A percentile compares a stretch with the other conserved stretches of the same genome.
These are phyloP conservation scores for Haliclona indistincta DNA, from an alignment of 37 sponge, comb jelly and placozoan genomes.

Conservation along the genomic window DNA sequence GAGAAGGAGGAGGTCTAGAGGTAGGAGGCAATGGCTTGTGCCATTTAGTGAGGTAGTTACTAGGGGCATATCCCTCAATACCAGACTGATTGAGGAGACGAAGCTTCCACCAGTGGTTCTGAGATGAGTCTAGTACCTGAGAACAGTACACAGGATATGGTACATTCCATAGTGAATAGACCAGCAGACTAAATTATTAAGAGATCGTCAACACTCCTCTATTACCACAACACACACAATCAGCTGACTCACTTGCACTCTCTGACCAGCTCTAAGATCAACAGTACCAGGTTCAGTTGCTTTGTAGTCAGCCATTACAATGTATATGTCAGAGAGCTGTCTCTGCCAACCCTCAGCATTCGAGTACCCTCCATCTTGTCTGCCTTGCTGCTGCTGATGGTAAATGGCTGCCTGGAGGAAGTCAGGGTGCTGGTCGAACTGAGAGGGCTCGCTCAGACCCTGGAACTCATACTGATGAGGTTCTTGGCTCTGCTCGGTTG, in stretches of 20 bases:
- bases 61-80: conserved; percentile 78
- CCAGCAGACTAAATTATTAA: too few relatives aligned
- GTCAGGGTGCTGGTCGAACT: too few relatives aligned
- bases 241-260: conserved; percentile 41
- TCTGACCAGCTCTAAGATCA: conserved; percentile 41
- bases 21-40: conserved; percentile 1
- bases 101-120: conserved; percentile 71
- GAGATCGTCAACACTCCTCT: too few relatives aligned
- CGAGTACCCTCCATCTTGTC: too few relatives aligned
- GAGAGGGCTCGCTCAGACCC: too few relatives aligned
- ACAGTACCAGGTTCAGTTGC: conserved; percentile 39
- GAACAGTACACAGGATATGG: neutral
- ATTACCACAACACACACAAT: neutral
- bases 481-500: too few relatives aligned
- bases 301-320: conserved; percentile 57
- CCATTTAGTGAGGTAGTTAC: conserved; percentile 48
- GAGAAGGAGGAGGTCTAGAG: neutral
- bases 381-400: too few relatives aligned
- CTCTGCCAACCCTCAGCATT: neutral
- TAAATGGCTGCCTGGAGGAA: too few relatives aligned
- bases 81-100: neutral
- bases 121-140: conserved; percentile 56
- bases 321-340: conserved; percentile 6
- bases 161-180: neutral
- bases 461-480: too few relatives aligned